Conservation (phyloP, 2,113 vertebrate species). For the Ia io region DNA sequence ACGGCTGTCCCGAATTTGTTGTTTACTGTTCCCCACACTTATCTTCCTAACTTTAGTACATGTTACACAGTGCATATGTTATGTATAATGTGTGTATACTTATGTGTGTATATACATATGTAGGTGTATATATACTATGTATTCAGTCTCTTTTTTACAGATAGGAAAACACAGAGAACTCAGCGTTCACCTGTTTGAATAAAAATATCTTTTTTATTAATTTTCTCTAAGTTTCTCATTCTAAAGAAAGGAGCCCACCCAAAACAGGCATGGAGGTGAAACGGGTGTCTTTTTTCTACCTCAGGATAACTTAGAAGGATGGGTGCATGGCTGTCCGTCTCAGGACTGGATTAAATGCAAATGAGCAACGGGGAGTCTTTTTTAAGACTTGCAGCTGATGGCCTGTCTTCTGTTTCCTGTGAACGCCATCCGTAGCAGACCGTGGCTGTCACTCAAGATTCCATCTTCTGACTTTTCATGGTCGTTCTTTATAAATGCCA, state of each 20-base stretch:
- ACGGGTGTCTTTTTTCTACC: neutral
- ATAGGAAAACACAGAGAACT: conserved; percentile 7
- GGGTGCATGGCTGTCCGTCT: neutral
- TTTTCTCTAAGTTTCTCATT: neutral
- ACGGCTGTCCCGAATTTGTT: neutral
- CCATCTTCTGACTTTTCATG: conserved; percentile 71
- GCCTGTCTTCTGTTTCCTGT: neutral
- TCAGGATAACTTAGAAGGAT: neutral
- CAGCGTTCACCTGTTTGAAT: neutral
- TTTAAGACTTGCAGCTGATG: neutral
- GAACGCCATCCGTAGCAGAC: neutral
- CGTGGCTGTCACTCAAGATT: neutral
- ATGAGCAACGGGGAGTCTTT: neutral
- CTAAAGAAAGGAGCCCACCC: neutral
- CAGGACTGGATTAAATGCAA: neutral
- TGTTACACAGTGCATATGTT: neutral
- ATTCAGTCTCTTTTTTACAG: conserved; percentile 2
- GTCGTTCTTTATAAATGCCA: conserved; percentile 67
- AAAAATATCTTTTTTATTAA: neutral
- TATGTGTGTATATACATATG: neutral
- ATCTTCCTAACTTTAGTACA: neutral
- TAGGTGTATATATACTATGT: neutral
- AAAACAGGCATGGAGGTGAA: neutral
- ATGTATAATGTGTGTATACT: neutral
- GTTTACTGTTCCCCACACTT: neutral